Conservation (phyloP, 2,888 invertebrate genomes). For the Muschampia plurimacula region DNA sequence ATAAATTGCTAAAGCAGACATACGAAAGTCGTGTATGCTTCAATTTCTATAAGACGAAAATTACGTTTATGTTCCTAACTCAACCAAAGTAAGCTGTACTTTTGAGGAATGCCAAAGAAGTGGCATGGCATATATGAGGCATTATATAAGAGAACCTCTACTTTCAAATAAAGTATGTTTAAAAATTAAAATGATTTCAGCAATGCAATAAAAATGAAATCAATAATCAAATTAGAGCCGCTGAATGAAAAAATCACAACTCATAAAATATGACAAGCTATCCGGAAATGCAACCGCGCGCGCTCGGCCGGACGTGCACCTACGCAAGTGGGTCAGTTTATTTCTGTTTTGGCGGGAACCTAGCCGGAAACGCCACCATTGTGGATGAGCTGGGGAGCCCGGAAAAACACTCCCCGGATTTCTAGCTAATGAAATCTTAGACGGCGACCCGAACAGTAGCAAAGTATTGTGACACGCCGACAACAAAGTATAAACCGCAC, state of each 20-base stretch:
- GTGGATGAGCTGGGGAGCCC: conserved; percentile 82
- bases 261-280: conserved; percentile 78
- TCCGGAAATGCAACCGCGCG: conserved; percentile 81
- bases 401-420: conserved; percentile 82
- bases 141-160: too few relatives aligned
- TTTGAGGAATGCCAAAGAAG: too few relatives aligned
- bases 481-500: conserved; percentile 53
- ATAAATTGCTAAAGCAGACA: too few relatives aligned
- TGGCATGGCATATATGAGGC: too few relatives aligned
- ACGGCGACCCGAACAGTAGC: conserved; percentile 64
- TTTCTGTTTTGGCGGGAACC: conserved; percentile 85
- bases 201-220: conserved; percentile 12
- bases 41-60: too few relatives aligned
- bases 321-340: conserved; percentile 83
- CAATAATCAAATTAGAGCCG: conserved; percentile 19
- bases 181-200: neutral
- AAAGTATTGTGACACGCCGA: conserved; percentile 58
- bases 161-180: too few relatives aligned
- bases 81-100: too few relatives aligned
- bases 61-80: too few relatives aligned
- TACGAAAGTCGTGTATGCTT: too few relatives aligned
- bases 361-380: conserved; percentile 84
- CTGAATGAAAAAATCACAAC: conserved; percentile 66
- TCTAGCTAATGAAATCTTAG: conserved; percentile 81
- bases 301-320: conserved; percentile 74